These are phyloP conservation scores for Sialis lutaria DNA, from an alignment of 2,888 invertebrate genomes.

Conservation along the genomic window DNA sequence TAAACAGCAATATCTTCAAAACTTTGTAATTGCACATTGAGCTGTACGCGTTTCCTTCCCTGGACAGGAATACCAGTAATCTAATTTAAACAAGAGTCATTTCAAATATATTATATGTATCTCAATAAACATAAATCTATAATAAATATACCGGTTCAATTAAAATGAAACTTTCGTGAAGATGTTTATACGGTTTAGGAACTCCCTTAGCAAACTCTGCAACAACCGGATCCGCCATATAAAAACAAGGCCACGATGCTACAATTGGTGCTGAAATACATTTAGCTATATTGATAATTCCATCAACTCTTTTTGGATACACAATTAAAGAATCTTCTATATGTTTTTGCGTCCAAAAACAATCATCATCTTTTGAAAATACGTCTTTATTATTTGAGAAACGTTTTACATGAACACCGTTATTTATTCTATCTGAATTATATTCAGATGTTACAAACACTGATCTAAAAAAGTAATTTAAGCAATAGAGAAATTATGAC, in stretches of 20 bases:
- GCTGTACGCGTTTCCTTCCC: conserved; percentile 33
- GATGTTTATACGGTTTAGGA: conserved; percentile 26
- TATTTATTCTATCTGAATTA: too few species aligned
- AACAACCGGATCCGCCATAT: conserved; percentile 34
- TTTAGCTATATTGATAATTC: too few species aligned
- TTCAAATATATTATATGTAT: not conserved
- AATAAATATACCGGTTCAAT: conserved; percentile 37
- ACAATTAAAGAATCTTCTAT: too few species aligned
- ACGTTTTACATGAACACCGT: too few species aligned
- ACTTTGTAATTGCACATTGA: conserved; percentile 33
- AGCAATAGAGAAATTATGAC: too few species aligned
- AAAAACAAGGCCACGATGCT: conserved; percentile 44
- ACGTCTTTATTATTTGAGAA: too few species aligned
- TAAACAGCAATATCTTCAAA: conserved; percentile 28
- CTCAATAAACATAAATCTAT: not conserved
- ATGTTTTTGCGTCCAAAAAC: too few species aligned
- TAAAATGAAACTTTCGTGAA: conserved; percentile 38
- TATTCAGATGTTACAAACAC: too few species aligned
- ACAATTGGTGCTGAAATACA: too few species aligned
- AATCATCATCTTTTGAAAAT: too few species aligned
- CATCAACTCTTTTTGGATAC: too few species aligned
- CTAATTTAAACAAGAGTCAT: conserved; percentile 17
- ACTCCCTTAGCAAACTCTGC: conserved; percentile 33
- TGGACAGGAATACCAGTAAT: conserved; percentile 33
- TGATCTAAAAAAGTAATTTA: too few species aligned